Evolutionary conservation across 2,113 vertebrate species (phyloP).

Genomic region (Emydura subglobosa): DNA sequence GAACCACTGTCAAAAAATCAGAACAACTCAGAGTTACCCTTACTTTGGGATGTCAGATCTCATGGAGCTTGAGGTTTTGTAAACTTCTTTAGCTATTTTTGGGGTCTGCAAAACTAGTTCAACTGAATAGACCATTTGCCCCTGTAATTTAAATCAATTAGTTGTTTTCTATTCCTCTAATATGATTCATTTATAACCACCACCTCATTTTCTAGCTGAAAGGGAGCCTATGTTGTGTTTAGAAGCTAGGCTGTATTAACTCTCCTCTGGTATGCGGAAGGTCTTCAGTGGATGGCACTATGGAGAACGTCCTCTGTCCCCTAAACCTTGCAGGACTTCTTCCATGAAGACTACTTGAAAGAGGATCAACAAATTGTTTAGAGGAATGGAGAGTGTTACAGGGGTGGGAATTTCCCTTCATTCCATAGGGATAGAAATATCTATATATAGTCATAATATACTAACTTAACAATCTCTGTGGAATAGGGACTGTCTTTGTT

Average conservation of each 20-base stretch:
- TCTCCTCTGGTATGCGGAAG: fast-evolving
- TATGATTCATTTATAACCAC: not conserved
- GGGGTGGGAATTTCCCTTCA: not conserved
- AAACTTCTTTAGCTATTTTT: not conserved
- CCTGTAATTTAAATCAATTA: not conserved
- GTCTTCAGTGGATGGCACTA: not conserved
- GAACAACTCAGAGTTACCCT: not conserved
- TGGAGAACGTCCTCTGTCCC: fast-evolving
- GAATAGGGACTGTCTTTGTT: not conserved
- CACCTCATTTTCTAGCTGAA: not conserved
- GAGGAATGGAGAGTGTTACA: not conserved
- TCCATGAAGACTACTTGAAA: not conserved
- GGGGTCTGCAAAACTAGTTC: no score
- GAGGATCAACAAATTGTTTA: not conserved
- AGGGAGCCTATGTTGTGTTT: not conserved
- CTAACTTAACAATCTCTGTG: no score
- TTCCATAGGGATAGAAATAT: fast-evolving
- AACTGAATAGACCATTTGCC: not conserved
- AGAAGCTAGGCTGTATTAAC: not conserved
- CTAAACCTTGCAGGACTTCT: not conserved
- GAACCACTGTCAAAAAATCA: not conserved
- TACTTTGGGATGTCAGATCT: not conserved
- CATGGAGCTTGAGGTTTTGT: not conserved
- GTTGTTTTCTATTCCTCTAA: not conserved
- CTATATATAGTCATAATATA: not conserved